Conservation (phyloP, 2,797 vertebrate genomes). For the Schizopygopsis malacanthus region DNA sequence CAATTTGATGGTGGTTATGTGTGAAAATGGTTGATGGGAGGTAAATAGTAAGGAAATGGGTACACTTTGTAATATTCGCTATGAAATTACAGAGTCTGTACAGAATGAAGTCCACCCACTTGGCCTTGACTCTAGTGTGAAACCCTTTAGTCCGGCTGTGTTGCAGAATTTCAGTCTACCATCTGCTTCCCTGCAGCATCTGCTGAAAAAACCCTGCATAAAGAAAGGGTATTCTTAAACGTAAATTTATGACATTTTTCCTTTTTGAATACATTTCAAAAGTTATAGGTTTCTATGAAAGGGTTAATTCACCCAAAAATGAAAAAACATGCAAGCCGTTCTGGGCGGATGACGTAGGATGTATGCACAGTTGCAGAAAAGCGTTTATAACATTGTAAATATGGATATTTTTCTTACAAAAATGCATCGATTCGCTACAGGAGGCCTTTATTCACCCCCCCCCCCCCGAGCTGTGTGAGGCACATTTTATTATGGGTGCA, state of each 20-base stretch:
- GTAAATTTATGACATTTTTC: neutral
- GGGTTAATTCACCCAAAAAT: too few species aligned
- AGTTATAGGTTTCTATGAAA: neutral
- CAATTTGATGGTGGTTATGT: neutral
- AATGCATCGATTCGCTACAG: too few species aligned
- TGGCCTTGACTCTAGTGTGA: neutral
- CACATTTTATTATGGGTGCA: too few species aligned
- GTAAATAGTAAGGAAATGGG: neutral
- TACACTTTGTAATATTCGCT: neutral
- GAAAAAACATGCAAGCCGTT: too few species aligned
- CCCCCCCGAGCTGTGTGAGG: too few species aligned
- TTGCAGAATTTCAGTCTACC: neutral
- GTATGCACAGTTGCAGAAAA: too few species aligned
- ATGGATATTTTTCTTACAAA: too few species aligned
- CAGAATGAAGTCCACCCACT: neutral
- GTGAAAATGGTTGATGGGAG: neutral
- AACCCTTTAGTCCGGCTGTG: neutral
- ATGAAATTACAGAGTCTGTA: neutral
- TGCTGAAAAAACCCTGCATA: constrained; percentile 2
- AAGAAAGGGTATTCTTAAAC: neutral
- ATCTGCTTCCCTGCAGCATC: constrained; percentile 5
- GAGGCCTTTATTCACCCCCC: too few species aligned
- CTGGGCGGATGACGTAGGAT: too few species aligned
- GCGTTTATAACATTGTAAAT: too few species aligned
- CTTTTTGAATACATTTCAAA: neutral